phyloP scores from a whole-genome alignment of 2,113 vertebrate species.

The Xyrauchen texanus region DNA sequence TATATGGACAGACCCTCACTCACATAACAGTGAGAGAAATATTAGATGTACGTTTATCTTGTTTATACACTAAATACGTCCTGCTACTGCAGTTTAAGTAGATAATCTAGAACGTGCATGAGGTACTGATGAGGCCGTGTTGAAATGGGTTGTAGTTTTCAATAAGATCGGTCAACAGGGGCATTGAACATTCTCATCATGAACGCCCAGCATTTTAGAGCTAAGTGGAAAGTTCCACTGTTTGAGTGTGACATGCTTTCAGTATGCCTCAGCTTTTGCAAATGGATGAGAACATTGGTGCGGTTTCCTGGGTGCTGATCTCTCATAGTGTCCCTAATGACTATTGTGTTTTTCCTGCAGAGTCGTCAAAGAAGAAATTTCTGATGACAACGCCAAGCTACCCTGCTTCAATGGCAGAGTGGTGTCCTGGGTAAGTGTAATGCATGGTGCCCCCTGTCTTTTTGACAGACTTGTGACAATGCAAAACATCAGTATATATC shows the following conservation, averaged over 20 bases:
- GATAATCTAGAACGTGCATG: constrained; percentile 32
- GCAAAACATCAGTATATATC: constrained; percentile 19
- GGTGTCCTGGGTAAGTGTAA: constrained; percentile 93
- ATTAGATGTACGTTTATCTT: background rate
- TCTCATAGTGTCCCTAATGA: constrained; percentile 33
- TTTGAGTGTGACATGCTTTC: constrained; percentile 56
- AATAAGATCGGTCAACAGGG: constrained; percentile 15
- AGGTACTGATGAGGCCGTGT: constrained; percentile 23
- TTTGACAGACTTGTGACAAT: constrained; percentile 3
- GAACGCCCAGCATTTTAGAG: constrained; percentile 39
- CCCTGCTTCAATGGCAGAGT: constrained; percentile 98
- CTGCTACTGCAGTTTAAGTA: constrained; percentile 24
- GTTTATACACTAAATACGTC: background rate
- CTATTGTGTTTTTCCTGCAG: constrained; percentile 67
- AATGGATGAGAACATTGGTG: constrained; percentile 38
- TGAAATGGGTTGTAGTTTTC: background rate
- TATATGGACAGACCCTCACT: background rate
- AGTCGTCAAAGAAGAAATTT: constrained; percentile 98
- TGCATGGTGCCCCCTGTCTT: constrained; percentile 26
- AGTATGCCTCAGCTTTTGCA: constrained; percentile 48
- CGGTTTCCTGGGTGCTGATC: constrained; percentile 23
- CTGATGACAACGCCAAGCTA: constrained; percentile 93
- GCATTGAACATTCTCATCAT: constrained; percentile 37
- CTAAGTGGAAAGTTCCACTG: constrained; percentile 61
- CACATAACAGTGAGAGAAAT: background rate